Conservation (phyloP, 1,140 invertebrate genomes). For the Manduca sexta region DNA sequence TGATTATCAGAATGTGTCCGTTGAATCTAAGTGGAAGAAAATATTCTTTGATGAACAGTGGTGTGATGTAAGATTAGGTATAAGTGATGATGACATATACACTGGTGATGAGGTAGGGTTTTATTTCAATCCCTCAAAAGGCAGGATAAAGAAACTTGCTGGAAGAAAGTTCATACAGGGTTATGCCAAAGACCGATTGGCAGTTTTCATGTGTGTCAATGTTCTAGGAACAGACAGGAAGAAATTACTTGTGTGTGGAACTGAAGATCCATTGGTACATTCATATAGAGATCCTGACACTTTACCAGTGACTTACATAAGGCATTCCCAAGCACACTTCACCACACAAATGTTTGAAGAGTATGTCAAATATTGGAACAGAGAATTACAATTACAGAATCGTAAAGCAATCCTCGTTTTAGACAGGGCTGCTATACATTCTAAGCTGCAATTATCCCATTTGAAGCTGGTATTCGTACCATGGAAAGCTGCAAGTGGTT, state of each 20-base stretch:
- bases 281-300: conserved; percentile 20
- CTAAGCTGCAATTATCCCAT: conserved; percentile 24
- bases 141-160: conserved; percentile 22
- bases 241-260: conserved; percentile 25
- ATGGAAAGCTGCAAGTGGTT: conserved; percentile 23
- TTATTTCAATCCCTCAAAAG: conserved; percentile 28
- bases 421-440: conserved; percentile 27
- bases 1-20: conserved; percentile 15
- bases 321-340: conserved; percentile 24
- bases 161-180: conserved; percentile 31
- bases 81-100: conserved; percentile 28
- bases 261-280: conserved; percentile 23
- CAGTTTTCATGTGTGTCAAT: conserved; percentile 26
- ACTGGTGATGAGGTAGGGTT: conserved; percentile 28
- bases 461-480: conserved; percentile 28
- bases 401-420: conserved; percentile 21
- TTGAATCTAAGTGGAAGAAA: conserved; percentile 25
- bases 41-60: conserved; percentile 25
- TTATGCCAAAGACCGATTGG: conserved; percentile 19
- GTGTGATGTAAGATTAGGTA: conserved; percentile 19
- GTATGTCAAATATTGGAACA: conserved; percentile 30
- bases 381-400: conserved; percentile 12
- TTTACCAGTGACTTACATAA: conserved; percentile 24
- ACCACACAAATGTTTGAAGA: conserved; percentile 32
- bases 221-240: conserved; percentile 22